phyloP scores from a whole-genome alignment of 2,797 vertebrate species.

The Brotula barbata region DNA sequence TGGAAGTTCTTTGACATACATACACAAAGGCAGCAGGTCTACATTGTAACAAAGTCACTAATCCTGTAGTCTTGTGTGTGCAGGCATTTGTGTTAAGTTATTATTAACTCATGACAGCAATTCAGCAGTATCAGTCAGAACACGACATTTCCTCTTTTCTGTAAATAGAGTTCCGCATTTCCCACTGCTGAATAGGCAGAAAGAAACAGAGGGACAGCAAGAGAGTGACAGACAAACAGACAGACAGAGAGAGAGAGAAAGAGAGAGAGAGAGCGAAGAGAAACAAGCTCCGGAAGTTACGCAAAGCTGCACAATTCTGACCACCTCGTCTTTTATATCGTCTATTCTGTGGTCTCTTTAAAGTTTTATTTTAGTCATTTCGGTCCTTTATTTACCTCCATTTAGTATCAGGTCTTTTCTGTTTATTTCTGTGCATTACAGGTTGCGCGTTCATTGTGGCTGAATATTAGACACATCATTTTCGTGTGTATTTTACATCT shows the following conservation, averaged over 20 bases:
- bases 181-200: conserved; percentile 42
- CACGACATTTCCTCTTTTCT: conserved; percentile 70
- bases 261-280: conserved; percentile 10
- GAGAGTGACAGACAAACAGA: not conserved
- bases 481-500: not conserved
- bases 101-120: conserved; percentile 15
- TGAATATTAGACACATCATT: not conserved
- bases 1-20: conserved; percentile 17
- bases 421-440: not conserved
- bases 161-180: conserved; percentile 71
- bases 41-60: too few relatives aligned
- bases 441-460: not conserved
- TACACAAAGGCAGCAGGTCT: not conserved
- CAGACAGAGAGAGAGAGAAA: conserved; percentile 8
- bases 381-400: not conserved
- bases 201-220: conserved; percentile 10
- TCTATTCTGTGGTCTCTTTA: conserved; percentile 9
- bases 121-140: conserved; percentile 51
- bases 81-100: conserved; percentile 1
- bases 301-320: conserved; percentile 43
- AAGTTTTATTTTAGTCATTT: conserved; percentile 1
- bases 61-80: not conserved
- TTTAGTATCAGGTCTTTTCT: not conserved
- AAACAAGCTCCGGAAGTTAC: conserved; percentile 60
- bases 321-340: conserved; percentile 19